Conservation (phyloP, 2,797 vertebrate genomes). For the Setipinna tenuifilis region DNA sequence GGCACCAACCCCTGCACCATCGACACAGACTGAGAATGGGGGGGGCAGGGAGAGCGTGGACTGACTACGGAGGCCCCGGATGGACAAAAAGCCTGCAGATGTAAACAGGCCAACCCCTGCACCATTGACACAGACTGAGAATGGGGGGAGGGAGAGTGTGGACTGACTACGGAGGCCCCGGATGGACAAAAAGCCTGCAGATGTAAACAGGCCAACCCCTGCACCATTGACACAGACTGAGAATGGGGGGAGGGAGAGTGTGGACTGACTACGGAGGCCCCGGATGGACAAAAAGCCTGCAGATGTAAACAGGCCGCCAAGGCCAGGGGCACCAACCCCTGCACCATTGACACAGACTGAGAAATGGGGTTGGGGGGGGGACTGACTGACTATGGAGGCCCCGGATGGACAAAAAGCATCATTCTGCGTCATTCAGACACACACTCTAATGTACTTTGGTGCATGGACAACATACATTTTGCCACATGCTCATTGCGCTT, state of each 20-base stretch:
- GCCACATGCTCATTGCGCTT: too few relatives aligned
- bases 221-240: constrained; percentile 83
- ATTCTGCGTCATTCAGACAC: too few relatives aligned
- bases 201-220: constrained; percentile 85
- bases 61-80: background rate
- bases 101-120: constrained; percentile 86
- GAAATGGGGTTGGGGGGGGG: background rate
- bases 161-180: background rate
- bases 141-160: too few relatives aligned
- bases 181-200: constrained; percentile 59
- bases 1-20: constrained; percentile 90
- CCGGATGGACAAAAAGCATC: too few relatives aligned
- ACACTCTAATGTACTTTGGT: too few relatives aligned
- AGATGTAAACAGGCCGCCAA: constrained; percentile 80
- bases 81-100: constrained; percentile 65
- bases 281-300: constrained; percentile 53
- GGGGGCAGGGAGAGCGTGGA: too few relatives aligned
- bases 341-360: constrained; percentile 83
- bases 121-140: constrained; percentile 80
- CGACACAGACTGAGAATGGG: constrained; percentile 71
- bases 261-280: background rate
- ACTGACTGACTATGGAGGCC: background rate
- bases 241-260: too few relatives aligned
- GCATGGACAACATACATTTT: too few relatives aligned
- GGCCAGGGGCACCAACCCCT: constrained; percentile 84